Base-by-base conservation (phyloP, 2,113 vertebrate species). In the Orientallactaga bullata region DNA sequence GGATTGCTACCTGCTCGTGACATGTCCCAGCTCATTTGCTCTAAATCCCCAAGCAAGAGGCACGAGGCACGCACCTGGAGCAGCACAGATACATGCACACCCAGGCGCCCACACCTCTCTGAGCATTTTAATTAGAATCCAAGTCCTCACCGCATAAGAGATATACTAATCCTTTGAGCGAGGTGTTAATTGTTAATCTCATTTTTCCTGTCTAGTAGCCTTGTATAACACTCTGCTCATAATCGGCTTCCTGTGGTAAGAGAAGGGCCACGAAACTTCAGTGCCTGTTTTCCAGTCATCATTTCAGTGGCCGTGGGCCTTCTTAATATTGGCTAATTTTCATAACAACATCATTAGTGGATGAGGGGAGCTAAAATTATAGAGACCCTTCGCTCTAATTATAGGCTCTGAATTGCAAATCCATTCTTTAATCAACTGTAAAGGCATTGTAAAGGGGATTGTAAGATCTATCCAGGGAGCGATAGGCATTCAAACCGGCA, bases 171-270 rank as follows among this genome's bases (percentile, higher is more conserved):
- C 69, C 80, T 97, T 95, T 96, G 87, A 98, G 95, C 88, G 84
- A 98, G 96, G 78, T 66, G 95, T 96, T 97, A 97, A 96, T 97
- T 96, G 97, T 97, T 96, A 97, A 97, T 97, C 94, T 96, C 92
- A 96, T 97, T 95, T 94, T 97, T 97, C 95, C 90, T 97, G 89
- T 93, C 97, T 96, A 61, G 94, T 92, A 97, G 60, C 55, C 84
- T 95, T 93, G 96, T 91, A 89, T 95, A 89, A 78, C 93, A 95
- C 68, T 94, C 71, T 96, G 92, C 89, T 96, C 97, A 77, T 90
- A 82, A 94, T 89, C 95, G 89, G 90, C 94, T 94, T 90, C 68
- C 77, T 95, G 37, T 39, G 3, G 79, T 85, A 97, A 58, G 65
- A 97, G 88, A 96, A 95, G 13, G 95, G 51, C 68, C 82, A 32